Evolutionary conservation across 1,140 invertebrate genomes (phyloP).

Genomic region (Drosophila fuyamai): DNA sequence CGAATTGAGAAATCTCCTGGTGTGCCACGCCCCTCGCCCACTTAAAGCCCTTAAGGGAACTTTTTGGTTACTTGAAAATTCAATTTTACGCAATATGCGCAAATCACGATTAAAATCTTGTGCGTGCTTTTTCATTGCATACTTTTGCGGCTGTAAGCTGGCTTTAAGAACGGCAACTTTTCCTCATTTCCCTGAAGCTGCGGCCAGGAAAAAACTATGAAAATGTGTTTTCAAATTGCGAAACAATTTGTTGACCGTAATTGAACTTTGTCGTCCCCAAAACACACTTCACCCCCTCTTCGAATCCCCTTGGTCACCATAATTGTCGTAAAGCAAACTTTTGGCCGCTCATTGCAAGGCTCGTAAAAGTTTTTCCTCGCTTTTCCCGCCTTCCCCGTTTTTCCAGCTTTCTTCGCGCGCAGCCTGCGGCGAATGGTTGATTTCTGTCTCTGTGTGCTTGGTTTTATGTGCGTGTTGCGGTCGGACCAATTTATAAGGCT

Average conservation of each 20-base stretch:
- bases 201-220: slow-evolving; percentile 67
- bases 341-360: slow-evolving; percentile 58
- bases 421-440: slow-evolving; percentile 66
- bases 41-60: slow-evolving; percentile 21
- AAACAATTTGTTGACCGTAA: slow-evolving; percentile 83
- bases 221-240: slow-evolving; percentile 79
- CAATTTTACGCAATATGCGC: slow-evolving; percentile 82
- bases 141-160: slow-evolving; percentile 45
- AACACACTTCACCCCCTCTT: neutral
- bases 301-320: slow-evolving; percentile 21
- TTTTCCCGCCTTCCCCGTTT: slow-evolving; percentile 1
- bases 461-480: slow-evolving; percentile 12
- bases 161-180: neutral
- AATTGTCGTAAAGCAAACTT: slow-evolving; percentile 57
- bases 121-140: slow-evolving; percentile 57
- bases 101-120: slow-evolving; percentile 79
- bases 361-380: slow-evolving; percentile 51
- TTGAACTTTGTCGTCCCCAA: slow-evolving; percentile 70
- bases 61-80: slow-evolving; percentile 80
- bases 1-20: slow-evolving; percentile 10
- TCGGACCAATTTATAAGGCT: slow-evolving; percentile 44
- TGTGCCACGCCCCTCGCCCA: slow-evolving; percentile 7
- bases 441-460: slow-evolving; percentile 28
- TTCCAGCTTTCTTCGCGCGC: slow-evolving; percentile 40
- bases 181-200: slow-evolving; percentile 20